Evolutionary conservation across 92 coral and sea anemone genomes (phyloP), one percentile per base, ranked within the genome.

Genomic region (Palythoa heliodiscus): DNA sequence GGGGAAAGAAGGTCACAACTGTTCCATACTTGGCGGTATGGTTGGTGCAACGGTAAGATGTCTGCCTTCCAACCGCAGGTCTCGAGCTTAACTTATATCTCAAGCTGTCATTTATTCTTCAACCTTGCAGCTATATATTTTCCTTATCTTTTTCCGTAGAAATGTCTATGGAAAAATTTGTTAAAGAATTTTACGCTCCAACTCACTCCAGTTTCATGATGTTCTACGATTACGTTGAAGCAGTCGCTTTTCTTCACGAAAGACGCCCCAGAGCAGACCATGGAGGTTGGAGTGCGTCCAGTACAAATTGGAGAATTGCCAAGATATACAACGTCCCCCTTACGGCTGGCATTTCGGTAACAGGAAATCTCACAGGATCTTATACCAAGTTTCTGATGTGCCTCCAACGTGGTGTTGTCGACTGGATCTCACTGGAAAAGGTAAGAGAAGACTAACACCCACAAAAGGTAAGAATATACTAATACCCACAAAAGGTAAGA

Each of bases 381-480:
- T 60, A 29, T 40, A 7, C 29, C 24, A 43, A 60, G 15, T 77
- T 77, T 20, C 17, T 77, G 54, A 64, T 24, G 70, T 77, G 83
- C 24, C 52, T 77, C 14, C 83, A 77, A 47, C 83, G 83, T 38
- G 83, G 70, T 29, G 70, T 60, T 15, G 83, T 77, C 7, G 83
- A 77, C 37, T 16, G 37, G 70, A 77, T 77, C 54, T 0, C 83
- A 3, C 25, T 60, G 8, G 29, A 69, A n/a, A 38, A 77, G 71
- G 83, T 77, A 60, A 8, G 35, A 43, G 50, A 5, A 8, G 50
- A 3, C 9, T 43, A 43, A 29, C 35, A 29, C 35, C 35, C 35
- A 29, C 35, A 29, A n/a, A n/a, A n/a, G n/a, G n/a, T n/a, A n/a
- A n/a, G n/a, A n/a, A n/a, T n/a, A n/a, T n/a, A n/a, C n/a, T n/a